Evolutionary conservation across 2,888 invertebrate species (phyloP).

Genomic region (Erannis defoliaria): DNA sequence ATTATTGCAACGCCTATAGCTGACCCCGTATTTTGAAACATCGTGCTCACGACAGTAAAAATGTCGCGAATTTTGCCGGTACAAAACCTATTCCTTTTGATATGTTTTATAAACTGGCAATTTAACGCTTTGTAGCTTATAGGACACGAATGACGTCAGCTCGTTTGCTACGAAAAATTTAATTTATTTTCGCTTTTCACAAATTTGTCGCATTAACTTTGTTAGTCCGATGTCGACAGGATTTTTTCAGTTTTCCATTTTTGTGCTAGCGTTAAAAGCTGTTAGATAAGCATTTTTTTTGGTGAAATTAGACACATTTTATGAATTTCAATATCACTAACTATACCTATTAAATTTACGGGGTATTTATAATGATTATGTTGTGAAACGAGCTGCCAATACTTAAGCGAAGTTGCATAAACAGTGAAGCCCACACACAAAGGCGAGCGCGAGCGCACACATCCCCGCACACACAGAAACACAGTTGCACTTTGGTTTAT

Average conservation of each 20-base stretch:
- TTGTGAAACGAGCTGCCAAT: too few relatives aligned
- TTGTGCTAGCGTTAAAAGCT: neutral
- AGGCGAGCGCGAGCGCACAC: too few relatives aligned
- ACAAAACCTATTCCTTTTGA: constrained; percentile 12
- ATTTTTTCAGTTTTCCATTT: constrained; percentile 9
- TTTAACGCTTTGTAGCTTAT: constrained; percentile 23
- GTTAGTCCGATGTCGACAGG: constrained; percentile 22
- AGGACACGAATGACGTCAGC: constrained; percentile 24
- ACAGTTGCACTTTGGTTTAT: too few relatives aligned
- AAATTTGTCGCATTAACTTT: constrained; percentile 31
- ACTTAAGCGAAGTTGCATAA: too few relatives aligned
- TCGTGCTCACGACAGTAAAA: too few relatives aligned
- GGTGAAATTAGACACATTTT: neutral
- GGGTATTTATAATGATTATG: too few relatives aligned
- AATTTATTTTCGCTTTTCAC: constrained; percentile 34
- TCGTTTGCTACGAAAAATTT: constrained; percentile 29
- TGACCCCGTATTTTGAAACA: neutral
- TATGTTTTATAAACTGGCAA: constrained; percentile 16
- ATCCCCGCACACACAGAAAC: too few relatives aligned
- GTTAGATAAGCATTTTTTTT: neutral
- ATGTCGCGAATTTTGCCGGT: neutral
- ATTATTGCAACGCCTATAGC: neutral
- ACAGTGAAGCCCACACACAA: too few relatives aligned
- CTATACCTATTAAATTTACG: too few relatives aligned
- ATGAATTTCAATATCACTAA: too few relatives aligned